phyloP scores from a whole-genome alignment of 2,888 invertebrate genomes.

The Brenthis daphne region DNA sequence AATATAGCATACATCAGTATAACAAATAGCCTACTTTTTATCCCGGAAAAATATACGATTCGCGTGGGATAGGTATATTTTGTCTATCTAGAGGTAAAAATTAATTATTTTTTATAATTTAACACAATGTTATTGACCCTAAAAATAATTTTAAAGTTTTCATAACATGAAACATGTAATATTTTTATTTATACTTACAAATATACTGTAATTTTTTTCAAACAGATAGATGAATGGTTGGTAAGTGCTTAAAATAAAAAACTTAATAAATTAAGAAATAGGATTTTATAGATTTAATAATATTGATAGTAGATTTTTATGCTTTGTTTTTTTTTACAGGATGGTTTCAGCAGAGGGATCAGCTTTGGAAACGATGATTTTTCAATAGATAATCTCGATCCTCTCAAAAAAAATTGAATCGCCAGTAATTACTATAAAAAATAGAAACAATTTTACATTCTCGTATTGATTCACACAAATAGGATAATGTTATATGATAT shows the following conservation, averaged over 20 bases:
- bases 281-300: background rate
- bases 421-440: constrained; percentile 39
- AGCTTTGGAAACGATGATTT: constrained; percentile 96
- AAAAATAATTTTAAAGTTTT: too few species aligned
- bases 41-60: too few species aligned
- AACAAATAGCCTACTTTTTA: too few species aligned
- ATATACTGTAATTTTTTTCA: constrained; percentile 10
- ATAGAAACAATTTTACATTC: constrained; percentile 49
- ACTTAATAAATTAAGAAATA: background rate
- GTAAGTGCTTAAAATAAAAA: background rate
- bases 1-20: too few species aligned
- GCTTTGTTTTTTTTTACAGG: constrained; percentile 82
- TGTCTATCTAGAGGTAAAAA: too few species aligned
- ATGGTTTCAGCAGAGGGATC: constrained; percentile 93
- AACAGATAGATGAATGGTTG: constrained; percentile 15
- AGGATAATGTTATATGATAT: constrained; percentile 43
- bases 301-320: constrained; percentile 5
- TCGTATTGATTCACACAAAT: constrained; percentile 62
- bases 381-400: constrained; percentile 96
- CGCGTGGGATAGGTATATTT: too few species aligned
- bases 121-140: too few species aligned
- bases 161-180: background rate
- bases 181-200: constrained; percentile 6
- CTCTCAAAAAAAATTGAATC: constrained; percentile 88
- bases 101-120: too few species aligned